Evolutionary conservation across 2,888 invertebrate species (phyloP), one percentile per base, ranked within the genome.

Genomic region (Xestia xanthographa): DNA sequence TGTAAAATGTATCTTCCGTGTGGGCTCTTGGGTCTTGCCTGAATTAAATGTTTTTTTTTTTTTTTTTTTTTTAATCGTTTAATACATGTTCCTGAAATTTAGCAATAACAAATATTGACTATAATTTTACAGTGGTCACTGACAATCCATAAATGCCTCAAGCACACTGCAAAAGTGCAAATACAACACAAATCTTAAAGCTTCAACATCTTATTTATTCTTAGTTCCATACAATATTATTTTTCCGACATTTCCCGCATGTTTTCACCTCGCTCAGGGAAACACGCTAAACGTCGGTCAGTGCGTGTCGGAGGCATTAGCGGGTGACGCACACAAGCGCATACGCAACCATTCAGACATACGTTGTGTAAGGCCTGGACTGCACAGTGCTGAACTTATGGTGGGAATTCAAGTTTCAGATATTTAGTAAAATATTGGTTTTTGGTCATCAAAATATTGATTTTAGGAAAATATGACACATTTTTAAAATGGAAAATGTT

Each of bases 231-330:
- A 72, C 38, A 66, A 67, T 66, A 69, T 72, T 34, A 74, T 81
- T 85, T 85, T 85, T 72, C 85, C 66, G 9, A 56, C 66, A 81
- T 84, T 85, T 86, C 70, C 80, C 68, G 41, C 74, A 83, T 78
- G 82, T 85, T 87, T 84, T 86, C 77, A 86, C 82, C 70, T 78
- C 66, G 62, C 76, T 66, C 63, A 79, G 75, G 86, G 82, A 86
- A 87, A 87, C 83, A 81, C 85, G 82, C 84, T 87, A 85, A 88
- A 84, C 84, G 90, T 75, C 84, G 90, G 90, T 85, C 90, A 85
- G 86, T 87, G 91, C 92, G 92, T 94, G 93, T 87, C 85, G 80
- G 82, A 86, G 84, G 88, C 83, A 89, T 90, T 90, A 90, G 89
- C 90, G 75, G 62, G 72, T 77, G 82, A 83, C 82, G 75, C 88